phyloP scores from a whole-genome alignment of 2,797 vertebrate genomes.

The Anguilla anguilla region DNA sequence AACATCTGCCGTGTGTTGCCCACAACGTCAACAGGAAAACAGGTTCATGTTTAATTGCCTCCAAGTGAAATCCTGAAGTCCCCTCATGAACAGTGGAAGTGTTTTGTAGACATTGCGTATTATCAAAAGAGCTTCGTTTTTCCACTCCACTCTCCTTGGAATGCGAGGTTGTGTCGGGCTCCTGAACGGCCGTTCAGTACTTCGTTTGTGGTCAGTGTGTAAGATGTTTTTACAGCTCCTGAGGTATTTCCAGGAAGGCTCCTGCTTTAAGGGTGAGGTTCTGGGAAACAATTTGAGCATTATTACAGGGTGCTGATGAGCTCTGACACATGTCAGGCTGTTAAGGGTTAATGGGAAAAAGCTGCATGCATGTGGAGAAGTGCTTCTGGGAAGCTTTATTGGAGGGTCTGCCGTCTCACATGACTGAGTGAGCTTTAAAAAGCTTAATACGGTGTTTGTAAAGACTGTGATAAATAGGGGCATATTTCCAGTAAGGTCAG shows the following conservation, averaged over 20 bases:
- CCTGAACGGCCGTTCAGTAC: background rate
- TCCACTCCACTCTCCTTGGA: background rate
- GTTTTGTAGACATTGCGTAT: background rate
- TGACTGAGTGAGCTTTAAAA: background rate
- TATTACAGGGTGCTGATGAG: background rate
- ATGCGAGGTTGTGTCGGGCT: conserved; percentile 2
- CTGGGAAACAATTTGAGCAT: background rate
- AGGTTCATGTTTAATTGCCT: background rate
- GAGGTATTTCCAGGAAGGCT: background rate
- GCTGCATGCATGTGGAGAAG: conserved; percentile 16
- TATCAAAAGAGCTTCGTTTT: background rate
- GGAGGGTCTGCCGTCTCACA: background rate
- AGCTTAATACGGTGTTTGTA: background rate
- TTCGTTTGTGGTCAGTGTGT: background rate
- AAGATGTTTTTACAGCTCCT: background rate
- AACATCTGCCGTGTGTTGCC: background rate
- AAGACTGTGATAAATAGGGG: background rate
- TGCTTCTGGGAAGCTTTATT: conserved; percentile 8
- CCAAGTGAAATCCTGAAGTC: background rate
- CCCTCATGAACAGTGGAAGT: background rate
- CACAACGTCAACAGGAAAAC: background rate
- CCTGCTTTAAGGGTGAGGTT: background rate
- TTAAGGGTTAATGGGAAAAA: conserved; percentile 24
- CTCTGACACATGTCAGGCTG: conserved; percentile 4
- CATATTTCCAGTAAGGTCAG: background rate